A percentile compares a stretch with the other conserved stretches of the same genome.
These are phyloP conservation scores for Tetrao urogallus DNA, from an alignment of 2,113 vertebrate species.

Conservation along the genomic window DNA sequence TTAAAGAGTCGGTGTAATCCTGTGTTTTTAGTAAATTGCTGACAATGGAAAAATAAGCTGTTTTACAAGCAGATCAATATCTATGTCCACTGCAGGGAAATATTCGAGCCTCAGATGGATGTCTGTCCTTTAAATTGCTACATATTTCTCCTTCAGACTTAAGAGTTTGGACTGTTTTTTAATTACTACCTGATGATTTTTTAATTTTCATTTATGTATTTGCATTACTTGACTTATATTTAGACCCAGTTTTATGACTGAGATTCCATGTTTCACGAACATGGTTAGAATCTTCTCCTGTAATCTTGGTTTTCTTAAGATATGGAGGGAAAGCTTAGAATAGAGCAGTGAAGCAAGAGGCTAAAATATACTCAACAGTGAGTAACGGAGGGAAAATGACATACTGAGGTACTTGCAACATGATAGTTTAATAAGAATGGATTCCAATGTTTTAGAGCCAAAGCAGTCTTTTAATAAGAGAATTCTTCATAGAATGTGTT, in stretches of 20 bases:
- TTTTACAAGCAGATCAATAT: background rate
- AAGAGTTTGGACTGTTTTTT: background rate
- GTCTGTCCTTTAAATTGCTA: background rate
- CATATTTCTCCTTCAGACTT: background rate
- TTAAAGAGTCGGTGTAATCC: background rate
- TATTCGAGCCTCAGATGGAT: background rate
- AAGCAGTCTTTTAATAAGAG: background rate
- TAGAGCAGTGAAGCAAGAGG: background rate
- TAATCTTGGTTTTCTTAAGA: background rate
- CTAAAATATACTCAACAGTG: background rate
- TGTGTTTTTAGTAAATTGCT: background rate
- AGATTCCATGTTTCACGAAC: background rate
- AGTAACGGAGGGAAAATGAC: background rate
- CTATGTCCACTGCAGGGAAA: background rate
- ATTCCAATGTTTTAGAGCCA: background rate
- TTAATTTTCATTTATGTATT: background rate
- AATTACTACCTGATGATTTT: background rate
- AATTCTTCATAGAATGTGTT: background rate
- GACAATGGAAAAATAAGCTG: background rate
- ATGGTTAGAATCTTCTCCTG: background rate
- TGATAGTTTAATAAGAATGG: background rate
- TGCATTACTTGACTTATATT: background rate
- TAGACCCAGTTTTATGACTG: background rate
- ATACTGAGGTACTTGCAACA: background rate
- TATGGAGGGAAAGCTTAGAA: background rate